Evolutionary conservation across 23 tunicate genomes (phyloP), one percentile per base, ranked within the genome.

Genomic region (Diplosoma virens): DNA sequence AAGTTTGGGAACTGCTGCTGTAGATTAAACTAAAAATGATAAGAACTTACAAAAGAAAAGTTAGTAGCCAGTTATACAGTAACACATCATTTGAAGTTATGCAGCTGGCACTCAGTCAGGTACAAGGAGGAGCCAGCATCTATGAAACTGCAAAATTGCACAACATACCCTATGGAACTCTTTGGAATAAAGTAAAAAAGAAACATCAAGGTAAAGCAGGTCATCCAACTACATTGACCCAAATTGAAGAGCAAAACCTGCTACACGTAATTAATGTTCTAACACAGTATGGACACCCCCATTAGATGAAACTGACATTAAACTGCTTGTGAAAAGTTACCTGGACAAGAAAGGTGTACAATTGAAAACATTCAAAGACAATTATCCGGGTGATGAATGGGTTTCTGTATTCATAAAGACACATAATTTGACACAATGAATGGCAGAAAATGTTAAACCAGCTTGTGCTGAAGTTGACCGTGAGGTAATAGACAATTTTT

Each of bases 161-260:
- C 72, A 74, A 74, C n/a, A 32, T 74, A 22, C 72, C 79, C 11
- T 74, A 74, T 74, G 79, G 79, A 11, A 74, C 79, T 30, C 24
- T 48, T 2, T 74, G 79, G 79, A 74, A 74, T 25, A 74, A 74
- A 30, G 32, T 9, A 4, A 50, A 28, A 2, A 55, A 30, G 14
- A 74, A 74, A 33, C 79, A 74, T 54, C 23, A 17, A 58, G 32
- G 71, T 14, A 74, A 55, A 3, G 32, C 79, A 48, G 79, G 79
- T 22, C 75, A 68, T 37, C 75, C 53, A 36, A 37, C 53, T 36
- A 21, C 27, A 21, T 11, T 34, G 23, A 68, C 32, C 53, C 7
- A 68, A 35, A 37, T 14, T 36, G 75, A 68, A 47, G 78, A 72
- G 74, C 25, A 16, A 72, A 47, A 72, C 3, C 25, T 72, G 7